Base-by-base conservation (phyloP, 2,888 invertebrate species). In the Pilophorus perplexus region DNA sequence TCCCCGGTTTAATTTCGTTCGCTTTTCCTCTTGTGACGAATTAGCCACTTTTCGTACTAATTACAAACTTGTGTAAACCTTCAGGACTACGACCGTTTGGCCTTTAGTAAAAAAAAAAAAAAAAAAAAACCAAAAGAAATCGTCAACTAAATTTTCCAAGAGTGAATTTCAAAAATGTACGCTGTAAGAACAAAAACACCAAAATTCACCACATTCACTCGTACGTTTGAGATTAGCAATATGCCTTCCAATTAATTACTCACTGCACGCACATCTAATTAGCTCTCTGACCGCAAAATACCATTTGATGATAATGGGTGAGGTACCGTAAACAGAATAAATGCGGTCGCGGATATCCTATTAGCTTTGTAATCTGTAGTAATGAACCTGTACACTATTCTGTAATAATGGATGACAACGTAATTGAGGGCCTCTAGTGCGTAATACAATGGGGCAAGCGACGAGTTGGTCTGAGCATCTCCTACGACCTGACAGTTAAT, bases 1-100 rank as follows among this genome's bases (percentile, higher is more conserved):
- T 38, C 27, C 27, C 38, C 18, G 25, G 62, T 62, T 62, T 62
- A 62, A 62, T 62, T 62, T 62, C 48, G 42, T 42, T 44, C 46
- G 27, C 40, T 27, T 62, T 42, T 46, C 46, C 62, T 12, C 44
- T 23, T 14, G 62, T 48, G 48, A 62, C 62, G 62, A 62, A 62
- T 62, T 62, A 62, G 48, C 46, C 46, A 12, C n/a, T 62, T 33
- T 52, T 52, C n/a, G n/a, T n/a, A n/a, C n/a, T n/a, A n/a, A n/a
- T n/a, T n/a, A n/a, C 27, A 28, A 52, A 25, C 52, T 52, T 28
- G 10, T 25, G 25, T 28, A 12, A 28, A 52, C 52, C 27, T 52
- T 27, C 52, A 25, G 16, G 27, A 10, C 50, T n/a, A n/a, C 28
- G 52, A 25, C 3, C 46, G 46, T n/a, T n/a, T n/a, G n/a, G n/a